Conservation (phyloP, 2,113 vertebrate genomes). For the Platysternon megacephalum region DNA sequence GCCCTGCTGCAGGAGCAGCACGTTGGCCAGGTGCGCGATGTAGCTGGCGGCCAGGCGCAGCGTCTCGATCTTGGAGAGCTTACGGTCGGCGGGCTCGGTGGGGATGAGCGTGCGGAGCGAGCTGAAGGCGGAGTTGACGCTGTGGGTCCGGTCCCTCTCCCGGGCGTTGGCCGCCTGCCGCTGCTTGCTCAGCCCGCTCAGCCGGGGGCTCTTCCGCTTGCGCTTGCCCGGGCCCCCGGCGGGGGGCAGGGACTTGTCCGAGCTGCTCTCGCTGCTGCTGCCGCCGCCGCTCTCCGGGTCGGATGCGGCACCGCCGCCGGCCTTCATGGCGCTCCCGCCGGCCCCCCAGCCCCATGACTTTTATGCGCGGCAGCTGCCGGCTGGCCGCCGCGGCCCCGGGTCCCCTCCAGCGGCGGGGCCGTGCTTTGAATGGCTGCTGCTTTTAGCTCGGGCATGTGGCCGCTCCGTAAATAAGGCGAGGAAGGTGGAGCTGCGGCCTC, state of each 20-base stretch:
- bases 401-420: conserved; percentile 74
- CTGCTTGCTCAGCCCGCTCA: conserved; percentile 78
- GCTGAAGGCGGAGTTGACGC: conserved; percentile 90
- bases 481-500: conserved; percentile 79
- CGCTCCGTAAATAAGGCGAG: conserved; percentile 70
- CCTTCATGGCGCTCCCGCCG: conserved; percentile 63
- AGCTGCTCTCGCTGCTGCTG: conserved; percentile 71
- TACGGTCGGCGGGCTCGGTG: conserved; percentile 88
- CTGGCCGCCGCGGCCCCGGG: conserved; percentile 59
- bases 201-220: conserved; percentile 53
- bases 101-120: conserved; percentile 90
- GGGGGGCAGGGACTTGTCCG: neutral
- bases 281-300: conserved; percentile 80
- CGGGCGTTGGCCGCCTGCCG: conserved; percentile 90
- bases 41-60: conserved; percentile 91
- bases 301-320: conserved; percentile 41
- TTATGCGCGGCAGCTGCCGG: conserved; percentile 66
- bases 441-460: conserved; percentile 78
- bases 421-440: conserved; percentile 84
- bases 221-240: conserved; percentile 38
- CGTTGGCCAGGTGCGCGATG: conserved; percentile 91
- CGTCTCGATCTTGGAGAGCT: conserved; percentile 92
- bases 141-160: conserved; percentile 90
- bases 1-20: conserved; percentile 54
- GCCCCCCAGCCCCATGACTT: conserved; percentile 64